Percentiles rank a stretch among this genome's conserved stretches.
phyloP scores from a whole-genome alignment of 2,797 vertebrate species.

The Picus viridis region DNA sequence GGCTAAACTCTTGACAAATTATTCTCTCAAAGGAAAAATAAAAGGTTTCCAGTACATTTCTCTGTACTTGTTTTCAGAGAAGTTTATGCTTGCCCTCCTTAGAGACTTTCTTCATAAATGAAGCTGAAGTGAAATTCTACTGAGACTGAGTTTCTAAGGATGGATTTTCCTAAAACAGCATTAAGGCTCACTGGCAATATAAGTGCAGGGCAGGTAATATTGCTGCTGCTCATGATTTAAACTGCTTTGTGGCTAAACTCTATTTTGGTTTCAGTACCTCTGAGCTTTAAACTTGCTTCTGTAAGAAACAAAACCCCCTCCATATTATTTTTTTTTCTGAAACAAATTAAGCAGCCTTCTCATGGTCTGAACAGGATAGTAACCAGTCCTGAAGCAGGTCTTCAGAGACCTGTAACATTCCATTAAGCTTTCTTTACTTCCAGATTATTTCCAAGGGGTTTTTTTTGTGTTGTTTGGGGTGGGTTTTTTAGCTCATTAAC shows the following conservation, averaged over 20 bases:
- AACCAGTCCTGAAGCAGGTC: not conserved
- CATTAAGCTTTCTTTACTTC: not conserved
- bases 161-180: constrained; percentile 11
- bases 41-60: constrained; percentile 1
- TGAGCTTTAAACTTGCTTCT: not conserved
- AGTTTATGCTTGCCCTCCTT: not conserved
- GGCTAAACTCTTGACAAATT: constrained; percentile 12
- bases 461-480: not conserved
- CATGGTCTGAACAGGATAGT: not conserved
- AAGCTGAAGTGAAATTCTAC: constrained; percentile 4
- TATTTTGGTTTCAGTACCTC: not conserved
- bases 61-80: not conserved
- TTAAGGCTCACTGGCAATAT: not conserved
- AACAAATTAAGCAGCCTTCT: not conserved
- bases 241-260: not conserved
- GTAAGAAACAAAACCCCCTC: not conserved
- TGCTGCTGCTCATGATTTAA: not conserved
- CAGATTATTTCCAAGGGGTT: not conserved
- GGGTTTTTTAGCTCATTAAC: not conserved
- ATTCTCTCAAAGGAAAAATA: not conserved
- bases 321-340: not conserved
- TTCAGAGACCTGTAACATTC: not conserved
- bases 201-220: not conserved
- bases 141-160: not conserved
- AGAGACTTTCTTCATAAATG: not conserved